Percentiles rank a stretch among this genome's conserved stretches.
phyloP scores from a whole-genome alignment of 2,113 vertebrate genomes.

The Nipponia nippon region DNA sequence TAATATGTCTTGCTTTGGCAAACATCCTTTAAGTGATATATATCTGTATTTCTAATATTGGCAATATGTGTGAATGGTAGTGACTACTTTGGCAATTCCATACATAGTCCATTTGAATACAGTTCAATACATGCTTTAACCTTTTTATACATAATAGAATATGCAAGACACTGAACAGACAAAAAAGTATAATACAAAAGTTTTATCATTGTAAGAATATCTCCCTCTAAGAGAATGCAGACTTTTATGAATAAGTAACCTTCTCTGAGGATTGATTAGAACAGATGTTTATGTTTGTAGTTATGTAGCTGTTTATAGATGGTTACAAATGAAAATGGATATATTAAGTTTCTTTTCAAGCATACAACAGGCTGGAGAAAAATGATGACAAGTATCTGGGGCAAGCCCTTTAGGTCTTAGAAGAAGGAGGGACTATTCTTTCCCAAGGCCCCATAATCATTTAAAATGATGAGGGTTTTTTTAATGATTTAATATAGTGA shows the following conservation, averaged over 20 bases:
- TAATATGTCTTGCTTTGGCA: not conserved
- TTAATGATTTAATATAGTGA: constrained; percentile 82
- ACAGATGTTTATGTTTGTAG: constrained; percentile 55
- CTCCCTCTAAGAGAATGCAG: not conserved
- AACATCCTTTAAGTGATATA: not conserved
- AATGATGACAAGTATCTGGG: constrained; percentile 14
- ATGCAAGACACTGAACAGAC: not conserved
- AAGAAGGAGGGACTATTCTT: constrained; percentile 27
- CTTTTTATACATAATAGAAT: not conserved
- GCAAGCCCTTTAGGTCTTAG: constrained; percentile 34
- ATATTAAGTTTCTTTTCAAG: constrained; percentile 39
- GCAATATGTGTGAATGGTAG: not conserved
- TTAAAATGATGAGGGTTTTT: constrained; percentile 66
- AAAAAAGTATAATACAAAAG: not conserved
- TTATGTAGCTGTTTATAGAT: constrained; percentile 41
- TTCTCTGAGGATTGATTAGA: constrained; percentile 51
- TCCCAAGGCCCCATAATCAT: constrained; percentile 67
- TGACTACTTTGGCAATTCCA: not conserved
- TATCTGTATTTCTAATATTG: not conserved
- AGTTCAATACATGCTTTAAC: not conserved
- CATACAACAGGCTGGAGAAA: constrained; percentile 23
- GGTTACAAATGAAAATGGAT: constrained; percentile 56
- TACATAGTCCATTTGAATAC: not conserved
- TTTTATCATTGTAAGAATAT: not conserved
- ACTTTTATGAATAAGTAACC: constrained; percentile 23